Percentiles rank a stretch among this genome's conserved stretches.
phyloP scores from a whole-genome alignment of 2,113 vertebrate genomes.

The Rhabdomys dilectus region DNA sequence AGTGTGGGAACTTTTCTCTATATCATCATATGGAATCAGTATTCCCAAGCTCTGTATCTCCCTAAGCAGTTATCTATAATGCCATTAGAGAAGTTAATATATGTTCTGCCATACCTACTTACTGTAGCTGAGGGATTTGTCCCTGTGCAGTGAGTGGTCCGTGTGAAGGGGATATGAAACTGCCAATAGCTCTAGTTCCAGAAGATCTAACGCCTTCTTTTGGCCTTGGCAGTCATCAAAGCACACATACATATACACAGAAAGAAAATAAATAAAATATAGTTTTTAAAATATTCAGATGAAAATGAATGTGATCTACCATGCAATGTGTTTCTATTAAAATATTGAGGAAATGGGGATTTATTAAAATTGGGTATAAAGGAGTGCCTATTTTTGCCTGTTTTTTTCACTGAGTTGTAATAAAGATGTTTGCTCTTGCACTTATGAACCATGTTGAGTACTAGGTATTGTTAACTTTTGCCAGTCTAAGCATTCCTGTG shows the following conservation, averaged over 20 bases:
- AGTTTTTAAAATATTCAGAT: background rate
- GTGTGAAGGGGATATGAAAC: background rate
- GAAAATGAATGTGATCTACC: background rate
- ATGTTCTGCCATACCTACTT: rapidly evolving
- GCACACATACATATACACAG: background rate
- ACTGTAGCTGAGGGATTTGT: background rate
- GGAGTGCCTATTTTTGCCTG: background rate
- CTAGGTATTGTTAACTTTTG: background rate
- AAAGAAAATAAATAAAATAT: background rate
- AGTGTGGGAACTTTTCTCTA: background rate
- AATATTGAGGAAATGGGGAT: background rate
- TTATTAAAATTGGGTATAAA: background rate
- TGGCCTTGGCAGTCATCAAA: background rate
- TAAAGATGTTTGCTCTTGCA: constrained; percentile 41
- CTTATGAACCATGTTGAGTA: constrained; percentile 26
- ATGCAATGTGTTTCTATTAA: background rate
- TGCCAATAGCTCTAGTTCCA: background rate
- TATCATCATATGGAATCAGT: background rate
- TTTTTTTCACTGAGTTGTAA: background rate
- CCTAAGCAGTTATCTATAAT: background rate
- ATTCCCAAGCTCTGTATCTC: background rate
- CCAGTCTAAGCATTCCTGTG: background rate
- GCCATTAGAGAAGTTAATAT: no score
- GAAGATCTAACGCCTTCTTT: background rate
- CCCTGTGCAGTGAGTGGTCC: background rate